Percentiles rank a stretch among this genome's conserved stretches.
These are phyloP conservation scores for Plestiodon gilberti DNA, from an alignment of 2,113 vertebrate species.

Conservation along the genomic window DNA sequence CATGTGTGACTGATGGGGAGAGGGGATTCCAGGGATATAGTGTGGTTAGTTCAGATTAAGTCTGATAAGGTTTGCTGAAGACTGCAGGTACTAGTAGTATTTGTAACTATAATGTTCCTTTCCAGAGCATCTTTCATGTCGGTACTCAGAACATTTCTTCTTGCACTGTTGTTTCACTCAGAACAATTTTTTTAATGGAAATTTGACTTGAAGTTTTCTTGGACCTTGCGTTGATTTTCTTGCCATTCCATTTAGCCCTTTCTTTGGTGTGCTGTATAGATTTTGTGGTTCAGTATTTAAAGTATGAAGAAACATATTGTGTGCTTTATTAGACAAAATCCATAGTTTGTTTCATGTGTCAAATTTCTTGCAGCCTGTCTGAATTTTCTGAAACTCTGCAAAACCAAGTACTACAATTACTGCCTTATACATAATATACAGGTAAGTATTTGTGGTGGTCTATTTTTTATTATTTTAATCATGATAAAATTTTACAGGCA, in stretches of 20 bases:
- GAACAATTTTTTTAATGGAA: neutral
- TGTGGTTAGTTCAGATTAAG: neutral
- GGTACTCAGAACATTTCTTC: neutral
- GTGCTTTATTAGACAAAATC: neutral
- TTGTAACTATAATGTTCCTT: neutral
- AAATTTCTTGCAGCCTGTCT: slow-evolving; percentile 84
- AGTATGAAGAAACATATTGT: neutral
- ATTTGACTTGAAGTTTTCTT: neutral
- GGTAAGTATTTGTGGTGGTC: slow-evolving; percentile 76
- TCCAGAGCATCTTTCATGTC: neutral
- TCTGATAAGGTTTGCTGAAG: neutral
- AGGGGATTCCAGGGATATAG: neutral
- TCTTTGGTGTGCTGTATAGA: neutral
- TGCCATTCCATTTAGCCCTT: neutral
- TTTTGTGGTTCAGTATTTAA: neutral
- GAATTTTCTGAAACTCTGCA: slow-evolving; percentile 97
- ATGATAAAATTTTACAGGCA: neutral
- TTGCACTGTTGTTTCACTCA: neutral
- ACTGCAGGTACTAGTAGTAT: neutral
- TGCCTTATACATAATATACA: slow-evolving; percentile 97
- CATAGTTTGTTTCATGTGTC: neutral
- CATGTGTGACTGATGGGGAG: neutral
- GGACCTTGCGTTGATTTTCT: neutral
- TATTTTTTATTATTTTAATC: neutral
- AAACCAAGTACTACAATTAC: slow-evolving; percentile 97